phyloP scores from a whole-genome alignment of 2,888 invertebrate species.

The Pomacea canaliculata region DNA sequence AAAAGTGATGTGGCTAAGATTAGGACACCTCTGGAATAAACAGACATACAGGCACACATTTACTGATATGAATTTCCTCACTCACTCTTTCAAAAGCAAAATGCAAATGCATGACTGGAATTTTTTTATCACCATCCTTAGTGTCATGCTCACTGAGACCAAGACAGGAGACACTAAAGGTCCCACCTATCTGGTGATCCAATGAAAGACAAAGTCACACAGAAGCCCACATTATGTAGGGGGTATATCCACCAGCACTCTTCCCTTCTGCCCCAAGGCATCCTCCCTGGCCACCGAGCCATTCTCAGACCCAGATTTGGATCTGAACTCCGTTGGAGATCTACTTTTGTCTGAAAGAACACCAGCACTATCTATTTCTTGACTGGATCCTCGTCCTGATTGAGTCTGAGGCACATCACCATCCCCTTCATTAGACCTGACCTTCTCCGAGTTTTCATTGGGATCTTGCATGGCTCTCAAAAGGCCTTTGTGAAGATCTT shows the following conservation, averaged over 20 bases:
- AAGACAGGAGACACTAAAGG: background rate
- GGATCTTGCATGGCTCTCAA: conserved; percentile 58
- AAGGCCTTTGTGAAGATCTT: conserved; percentile 77
- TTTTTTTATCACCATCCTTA: too few relatives aligned
- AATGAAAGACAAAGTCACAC: conserved; percentile 18
- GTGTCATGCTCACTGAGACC: background rate
- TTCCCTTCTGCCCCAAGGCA: background rate
- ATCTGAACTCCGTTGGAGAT: background rate
- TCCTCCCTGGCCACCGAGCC: background rate
- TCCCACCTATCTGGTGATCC: background rate
- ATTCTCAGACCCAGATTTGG: conserved; percentile 21
- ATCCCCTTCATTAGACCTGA: background rate
- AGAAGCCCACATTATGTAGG: conserved; percentile 9
- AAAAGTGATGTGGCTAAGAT: too few relatives aligned
- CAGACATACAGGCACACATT: too few relatives aligned
- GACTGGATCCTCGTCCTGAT: background rate
- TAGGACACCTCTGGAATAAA: too few relatives aligned
- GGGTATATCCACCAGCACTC: conserved; percentile 22
- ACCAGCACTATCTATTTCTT: background rate
- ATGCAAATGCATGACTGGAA: too few relatives aligned
- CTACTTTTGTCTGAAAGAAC: background rate
- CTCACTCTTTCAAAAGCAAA: too few relatives aligned
- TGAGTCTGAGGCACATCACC: background rate
- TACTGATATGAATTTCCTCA: too few relatives aligned
- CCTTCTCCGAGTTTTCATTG: conserved; percentile 45